Evolutionary conservation across 2,113 vertebrate species (phyloP).

Genomic region (Dendrocopos noguchii): DNA sequence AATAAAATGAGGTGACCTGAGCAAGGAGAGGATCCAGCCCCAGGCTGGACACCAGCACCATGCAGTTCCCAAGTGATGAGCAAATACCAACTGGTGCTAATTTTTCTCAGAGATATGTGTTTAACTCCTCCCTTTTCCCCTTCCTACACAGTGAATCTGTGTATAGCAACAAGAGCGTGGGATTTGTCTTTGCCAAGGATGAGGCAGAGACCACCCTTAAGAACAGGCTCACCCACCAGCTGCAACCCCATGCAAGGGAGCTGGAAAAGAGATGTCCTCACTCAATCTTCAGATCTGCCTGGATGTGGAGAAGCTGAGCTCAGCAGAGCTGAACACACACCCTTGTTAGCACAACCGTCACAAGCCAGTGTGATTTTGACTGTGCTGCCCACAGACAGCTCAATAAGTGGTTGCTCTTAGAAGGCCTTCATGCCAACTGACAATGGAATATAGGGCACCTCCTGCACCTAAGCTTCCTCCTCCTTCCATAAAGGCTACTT

Average conservation of each 20-base stretch:
- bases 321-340: too few species aligned
- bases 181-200: background rate
- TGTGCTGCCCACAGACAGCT: background rate
- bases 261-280: background rate
- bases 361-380: background rate
- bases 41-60: background rate
- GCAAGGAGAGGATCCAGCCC: background rate
- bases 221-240: background rate
- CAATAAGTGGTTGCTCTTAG: background rate
- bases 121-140: background rate
- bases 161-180: background rate
- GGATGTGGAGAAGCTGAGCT: background rate
- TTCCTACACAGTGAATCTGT: background rate
- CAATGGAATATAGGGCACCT: background rate
- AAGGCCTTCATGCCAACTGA: background rate
- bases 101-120: background rate
- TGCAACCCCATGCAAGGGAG: accelerated
- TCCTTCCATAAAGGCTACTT: background rate
- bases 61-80: background rate
- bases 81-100: background rate
- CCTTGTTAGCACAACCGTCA: background rate
- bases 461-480: background rate
- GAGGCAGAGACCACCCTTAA: background rate
- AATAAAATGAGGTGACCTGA: background rate
- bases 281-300: background rate